These are phyloP conservation scores for Geotrupes spiniger DNA, from an alignment of 2,888 invertebrate genomes.

Conservation along the genomic window DNA sequence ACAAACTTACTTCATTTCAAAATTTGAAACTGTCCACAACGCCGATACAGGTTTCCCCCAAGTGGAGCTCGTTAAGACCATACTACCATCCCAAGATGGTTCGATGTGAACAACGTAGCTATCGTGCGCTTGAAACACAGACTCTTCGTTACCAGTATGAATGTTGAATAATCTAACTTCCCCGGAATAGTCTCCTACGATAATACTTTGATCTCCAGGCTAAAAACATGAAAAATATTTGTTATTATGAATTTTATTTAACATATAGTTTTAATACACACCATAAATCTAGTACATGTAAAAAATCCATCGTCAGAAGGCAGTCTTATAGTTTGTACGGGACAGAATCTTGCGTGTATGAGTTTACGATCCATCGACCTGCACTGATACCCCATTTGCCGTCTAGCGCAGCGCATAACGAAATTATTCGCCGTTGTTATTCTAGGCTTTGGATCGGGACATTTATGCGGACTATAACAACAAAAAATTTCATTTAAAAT, in stretches of 20 bases:
- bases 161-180: slow-evolving; percentile 87
- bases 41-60: slow-evolving; percentile 83
- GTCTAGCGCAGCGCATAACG: slow-evolving; percentile 59
- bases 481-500: slow-evolving; percentile 3
- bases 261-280: no score
- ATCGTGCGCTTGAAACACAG: slow-evolving; percentile 77
- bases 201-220: slow-evolving; percentile 54
- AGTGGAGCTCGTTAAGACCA: slow-evolving; percentile 80
- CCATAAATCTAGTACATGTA: slow-evolving; percentile 56
- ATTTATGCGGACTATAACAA: slow-evolving; percentile 81
- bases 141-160: slow-evolving; percentile 78
- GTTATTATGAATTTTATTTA: background rate
- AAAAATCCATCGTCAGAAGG: slow-evolving; percentile 72
- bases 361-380: slow-evolving; percentile 73
- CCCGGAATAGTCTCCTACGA: slow-evolving; percentile 88
- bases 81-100: slow-evolving; percentile 66
- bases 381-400: slow-evolving; percentile 57
- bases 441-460: slow-evolving; percentile 81
- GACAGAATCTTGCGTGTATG: slow-evolving; percentile 80
- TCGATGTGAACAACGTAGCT: slow-evolving; percentile 82
- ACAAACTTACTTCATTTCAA: slow-evolving; percentile 64
- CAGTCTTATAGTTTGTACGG: slow-evolving; percentile 69
- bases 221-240: slow-evolving; percentile 34
- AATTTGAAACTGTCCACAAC: slow-evolving; percentile 71
- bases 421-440: slow-evolving; percentile 69